Conservation (phyloP, 1,140 invertebrate species). For the Macrotrachela quadricornifera region DNA sequence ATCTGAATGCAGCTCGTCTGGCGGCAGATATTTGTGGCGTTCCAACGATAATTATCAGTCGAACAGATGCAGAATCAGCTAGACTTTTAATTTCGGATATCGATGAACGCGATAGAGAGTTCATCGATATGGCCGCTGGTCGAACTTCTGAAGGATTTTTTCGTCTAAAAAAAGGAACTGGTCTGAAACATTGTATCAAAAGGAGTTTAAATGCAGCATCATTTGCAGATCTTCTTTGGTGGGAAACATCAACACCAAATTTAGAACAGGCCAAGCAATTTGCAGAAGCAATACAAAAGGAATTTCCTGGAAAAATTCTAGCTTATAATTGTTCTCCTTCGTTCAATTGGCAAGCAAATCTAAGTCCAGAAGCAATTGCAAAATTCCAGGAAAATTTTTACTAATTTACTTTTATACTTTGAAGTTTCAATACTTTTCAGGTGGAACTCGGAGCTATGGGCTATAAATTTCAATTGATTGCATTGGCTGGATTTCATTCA, state of each 20-base stretch:
- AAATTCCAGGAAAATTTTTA: slow-evolving; percentile 18
- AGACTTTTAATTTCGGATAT: slow-evolving; percentile 20
- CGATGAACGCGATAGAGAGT: slow-evolving; percentile 23
- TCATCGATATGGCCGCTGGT: slow-evolving; percentile 16
- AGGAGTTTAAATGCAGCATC: slow-evolving; percentile 25
- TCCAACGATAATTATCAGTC: slow-evolving; percentile 25
- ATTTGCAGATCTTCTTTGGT: slow-evolving; percentile 27
- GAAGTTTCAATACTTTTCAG: neutral
- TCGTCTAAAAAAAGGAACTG: neutral
- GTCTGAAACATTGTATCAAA: slow-evolving; percentile 19
- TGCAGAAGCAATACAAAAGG: slow-evolving; percentile 22
- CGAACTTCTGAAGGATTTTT: no score
- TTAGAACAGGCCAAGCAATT: slow-evolving; percentile 21
- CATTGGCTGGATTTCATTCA: slow-evolving; percentile 26
- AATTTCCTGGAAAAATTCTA: slow-evolving; percentile 25
- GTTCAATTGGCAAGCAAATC: slow-evolving; percentile 28
- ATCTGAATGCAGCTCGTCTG: slow-evolving; percentile 24
- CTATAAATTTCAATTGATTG: slow-evolving; percentile 31
- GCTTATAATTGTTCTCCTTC: slow-evolving; percentile 29
- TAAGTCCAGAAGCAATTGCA: slow-evolving; percentile 19
- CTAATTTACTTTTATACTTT: no score
- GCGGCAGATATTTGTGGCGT: slow-evolving; percentile 24
- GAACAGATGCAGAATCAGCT: slow-evolving; percentile 24
- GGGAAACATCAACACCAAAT: slow-evolving; percentile 24
- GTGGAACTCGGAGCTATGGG: slow-evolving; percentile 24